Conservation (phyloP, 2,888 invertebrate species). For the Drosophila aldrichi region DNA sequence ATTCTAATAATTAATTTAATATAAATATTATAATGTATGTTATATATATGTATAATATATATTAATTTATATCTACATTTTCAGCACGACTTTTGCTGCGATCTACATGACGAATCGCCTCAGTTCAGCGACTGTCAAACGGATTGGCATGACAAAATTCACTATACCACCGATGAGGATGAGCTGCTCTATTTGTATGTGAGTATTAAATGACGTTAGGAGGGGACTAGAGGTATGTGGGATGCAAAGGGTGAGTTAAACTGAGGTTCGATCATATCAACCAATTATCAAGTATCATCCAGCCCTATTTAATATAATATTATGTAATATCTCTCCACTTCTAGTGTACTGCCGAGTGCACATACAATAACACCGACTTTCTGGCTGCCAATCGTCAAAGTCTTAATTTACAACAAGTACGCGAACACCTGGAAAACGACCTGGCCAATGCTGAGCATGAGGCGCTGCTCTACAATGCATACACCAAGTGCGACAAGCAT, state of each 20-base stretch:
- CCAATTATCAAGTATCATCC: too few species aligned
- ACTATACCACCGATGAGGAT: constrained; percentile 41
- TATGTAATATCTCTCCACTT: background rate
- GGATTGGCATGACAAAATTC: constrained; percentile 63
- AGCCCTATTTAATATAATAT: background rate
- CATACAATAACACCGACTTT: constrained; percentile 65
- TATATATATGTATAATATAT: too few species aligned
- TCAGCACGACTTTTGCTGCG: constrained; percentile 78
- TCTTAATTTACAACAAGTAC: constrained; percentile 49
- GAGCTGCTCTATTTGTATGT: constrained; percentile 69
- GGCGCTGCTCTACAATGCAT: constrained; percentile 59
- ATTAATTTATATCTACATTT: constrained; percentile 1
- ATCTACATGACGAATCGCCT: constrained; percentile 68
- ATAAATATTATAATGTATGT: too few species aligned
- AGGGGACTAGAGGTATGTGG: background rate
- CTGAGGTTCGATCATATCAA: too few species aligned
- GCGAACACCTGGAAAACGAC: constrained; percentile 50
- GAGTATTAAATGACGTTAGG: constrained; percentile 21
- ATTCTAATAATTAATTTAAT: background rate
- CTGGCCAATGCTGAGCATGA: constrained; percentile 52
- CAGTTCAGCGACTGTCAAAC: constrained; percentile 66
- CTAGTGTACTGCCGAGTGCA: constrained; percentile 75
- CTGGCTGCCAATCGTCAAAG: constrained; percentile 58
- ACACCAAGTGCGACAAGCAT: constrained; percentile 69
- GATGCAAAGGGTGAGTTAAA: too few species aligned